Percentiles rank a stretch among this genome's conserved stretches.
Evolutionary conservation across 2,888 invertebrate species (phyloP).

Genomic region (Drosophila pegasa): DNA sequence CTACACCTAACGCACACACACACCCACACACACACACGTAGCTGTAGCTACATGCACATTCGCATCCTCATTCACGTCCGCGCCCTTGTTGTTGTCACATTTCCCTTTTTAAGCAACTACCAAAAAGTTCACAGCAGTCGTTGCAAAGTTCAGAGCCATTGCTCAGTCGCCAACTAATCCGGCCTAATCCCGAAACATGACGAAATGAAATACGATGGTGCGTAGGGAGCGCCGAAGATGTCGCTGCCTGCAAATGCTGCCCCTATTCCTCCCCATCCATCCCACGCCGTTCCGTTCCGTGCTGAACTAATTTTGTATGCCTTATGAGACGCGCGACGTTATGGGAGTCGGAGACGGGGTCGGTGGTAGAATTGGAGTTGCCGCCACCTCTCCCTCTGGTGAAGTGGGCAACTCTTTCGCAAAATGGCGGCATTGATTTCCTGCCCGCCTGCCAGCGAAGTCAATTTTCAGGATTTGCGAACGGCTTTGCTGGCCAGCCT

Average conservation of each 20-base stretch:
- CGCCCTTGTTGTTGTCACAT: constrained; percentile 75
- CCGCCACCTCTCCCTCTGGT: not conserved
- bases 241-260: constrained; percentile 34
- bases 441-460: constrained; percentile 67
- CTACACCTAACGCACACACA: constrained; percentile 41
- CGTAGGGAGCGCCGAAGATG: constrained; percentile 63
- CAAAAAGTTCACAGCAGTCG: constrained; percentile 76
- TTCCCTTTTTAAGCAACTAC: constrained; percentile 75
- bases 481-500: constrained; percentile 68
- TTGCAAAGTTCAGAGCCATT: constrained; percentile 74
- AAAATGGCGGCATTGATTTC: constrained; percentile 79
- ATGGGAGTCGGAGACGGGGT: constrained; percentile 33
- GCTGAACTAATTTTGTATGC: constrained; percentile 74
- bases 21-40: constrained; percentile 7
- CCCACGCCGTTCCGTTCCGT: constrained; percentile 11
- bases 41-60: constrained; percentile 14
- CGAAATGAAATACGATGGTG: constrained; percentile 84
- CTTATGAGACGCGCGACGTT: constrained; percentile 62
- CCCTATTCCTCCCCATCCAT: constrained; percentile 10
- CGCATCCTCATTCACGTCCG: constrained; percentile 52
- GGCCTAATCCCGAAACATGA: constrained; percentile 83
- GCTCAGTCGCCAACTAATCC: constrained; percentile 82
- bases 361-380: constrained; percentile 5
- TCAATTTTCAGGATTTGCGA: constrained; percentile 82
- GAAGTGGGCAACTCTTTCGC: constrained; percentile 69